Evolutionary conservation across 2,888 invertebrate genomes (phyloP), one percentile per base, ranked within the genome.

Genomic region (Cyclophora punctaria): DNA sequence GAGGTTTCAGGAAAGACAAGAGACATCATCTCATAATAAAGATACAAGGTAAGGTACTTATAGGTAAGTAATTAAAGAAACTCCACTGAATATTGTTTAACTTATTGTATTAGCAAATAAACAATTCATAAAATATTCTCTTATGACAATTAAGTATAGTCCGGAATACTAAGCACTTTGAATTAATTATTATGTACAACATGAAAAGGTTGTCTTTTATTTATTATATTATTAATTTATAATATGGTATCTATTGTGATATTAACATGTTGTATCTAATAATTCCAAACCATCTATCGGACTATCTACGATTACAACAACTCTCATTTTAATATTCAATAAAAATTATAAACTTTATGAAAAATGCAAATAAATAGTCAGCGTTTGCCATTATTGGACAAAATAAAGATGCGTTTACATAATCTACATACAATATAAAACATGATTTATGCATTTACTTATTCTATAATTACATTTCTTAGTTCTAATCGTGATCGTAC

Each of bases 71-170:
- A 35, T 41, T 33, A 55, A 56, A 47, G 47, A 50, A 66, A 80
- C 78, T 80, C 76, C 67, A 69, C 59, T 20, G 20, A 2, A 51
- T 58, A 49, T 59, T 64, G 66, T 72, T 78, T 80, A 80, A 79
- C 78, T 83, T 94, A 53, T 97, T 85, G 83, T 87, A 88, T 87
- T 87, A 88, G 88, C 88, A 88, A 88, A 87, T 87, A 87, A 87
- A 88, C 88, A 87, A 86, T 86, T 83, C 81, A 85, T 87, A 87
- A 87, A 87, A 87, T 86, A 86, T 85, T 84, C 81, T 81, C 80
- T 80, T 80, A 79, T 80, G 75, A 85, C 75, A 79, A 72, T 77
- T 69, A n/a, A n/a, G n/a, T n/a, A 69, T 75, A 80, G 75, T 81
- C 82, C 78, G 66, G 65, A 67, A 73, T 71, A 75, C 71, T 66